These are phyloP conservation scores for Pteropus rufus DNA, from an alignment of 2,797 vertebrate genomes.

Conservation along the genomic window DNA sequence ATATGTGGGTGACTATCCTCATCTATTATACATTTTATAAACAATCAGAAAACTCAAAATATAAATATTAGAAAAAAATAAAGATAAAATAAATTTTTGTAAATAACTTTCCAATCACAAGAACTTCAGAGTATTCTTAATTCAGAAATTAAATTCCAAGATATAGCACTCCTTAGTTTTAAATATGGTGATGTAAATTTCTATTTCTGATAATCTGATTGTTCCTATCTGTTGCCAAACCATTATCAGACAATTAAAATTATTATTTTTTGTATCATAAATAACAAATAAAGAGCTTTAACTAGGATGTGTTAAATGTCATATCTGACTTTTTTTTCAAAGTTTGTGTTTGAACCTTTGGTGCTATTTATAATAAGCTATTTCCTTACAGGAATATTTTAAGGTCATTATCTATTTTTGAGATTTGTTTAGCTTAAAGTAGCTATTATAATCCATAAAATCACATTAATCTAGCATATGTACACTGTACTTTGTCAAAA, in stretches of 20 bases:
- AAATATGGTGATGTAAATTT: not conserved
- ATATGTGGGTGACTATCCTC: not conserved
- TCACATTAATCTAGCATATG: not conserved
- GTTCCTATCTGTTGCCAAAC: not conserved
- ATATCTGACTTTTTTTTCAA: not conserved
- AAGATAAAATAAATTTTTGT: not conserved
- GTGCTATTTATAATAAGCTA: not conserved
- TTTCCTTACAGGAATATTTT: slow-evolving; percentile 5
- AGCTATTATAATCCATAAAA: not conserved
- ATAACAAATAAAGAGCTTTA: not conserved
- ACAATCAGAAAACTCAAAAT: not conserved
- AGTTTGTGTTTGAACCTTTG: not conserved
- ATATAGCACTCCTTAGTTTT: not conserved
- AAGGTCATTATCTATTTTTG: not conserved
- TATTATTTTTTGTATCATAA: not conserved
- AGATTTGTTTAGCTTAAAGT: not conserved
- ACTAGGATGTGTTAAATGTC: not conserved
- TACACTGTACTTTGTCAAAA: not conserved
- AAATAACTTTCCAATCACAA: not conserved
- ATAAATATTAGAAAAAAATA: not conserved
- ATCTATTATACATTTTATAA: not conserved
- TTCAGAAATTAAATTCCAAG: not conserved
- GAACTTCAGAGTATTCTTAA: not conserved
- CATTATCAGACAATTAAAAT: not conserved
- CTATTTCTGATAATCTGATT: not conserved